Evolutionary conservation across 2,113 vertebrate genomes (phyloP), one percentile per base, ranked within the genome.

Genomic region (Plecotus auritus): DNA sequence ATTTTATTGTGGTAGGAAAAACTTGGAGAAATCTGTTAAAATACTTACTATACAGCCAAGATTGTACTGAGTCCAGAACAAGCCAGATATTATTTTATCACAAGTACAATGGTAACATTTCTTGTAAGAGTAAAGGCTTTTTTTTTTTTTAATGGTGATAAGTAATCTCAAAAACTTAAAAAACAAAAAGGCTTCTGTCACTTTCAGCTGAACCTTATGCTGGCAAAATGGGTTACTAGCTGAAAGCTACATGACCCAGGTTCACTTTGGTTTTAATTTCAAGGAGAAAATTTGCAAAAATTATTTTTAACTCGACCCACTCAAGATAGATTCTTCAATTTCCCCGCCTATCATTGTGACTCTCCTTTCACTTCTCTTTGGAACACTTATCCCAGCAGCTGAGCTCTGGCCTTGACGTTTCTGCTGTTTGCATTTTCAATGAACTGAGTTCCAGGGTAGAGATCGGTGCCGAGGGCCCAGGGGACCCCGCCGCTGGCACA

Each of bases 1-100:
- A 86, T 96, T 93, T 95, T 87, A 88, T 61, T 82, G 56, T 89
- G 40, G 51, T 45, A 23, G 81, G 87, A 85, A 80, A 88, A 90
- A 32, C 40, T 64, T 81, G 40, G n/a, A 81, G 67, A 92, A 92
- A 78, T 9, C 13, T 42, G 66, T 91, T 59, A 51, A 93, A 90
- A 76, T 85, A 64, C 76, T 72, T 82, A 93, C 49, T 37, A 40
- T 12, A 40, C 22, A 47, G 30, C 40, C 73, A 51, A 78, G 64
- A 67, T 66, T 82, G 23, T 56, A 28, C 32, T 32, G 30, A 73
- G n/a, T 67, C 37, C 69, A 56, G 64, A 80, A 37, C 22, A 61
- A 73, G 70, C n/a, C 22, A 45, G 32, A 35, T n/a, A 66, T 49
- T 30, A 78, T 42, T 85, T 72, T 73, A 47, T 80, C 80, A 59